A percentile compares a stretch with the other conserved stretches of the same genome.
Evolutionary conservation across 2,113 vertebrate species (phyloP).

Genomic region (Phaethornis superciliosus): DNA sequence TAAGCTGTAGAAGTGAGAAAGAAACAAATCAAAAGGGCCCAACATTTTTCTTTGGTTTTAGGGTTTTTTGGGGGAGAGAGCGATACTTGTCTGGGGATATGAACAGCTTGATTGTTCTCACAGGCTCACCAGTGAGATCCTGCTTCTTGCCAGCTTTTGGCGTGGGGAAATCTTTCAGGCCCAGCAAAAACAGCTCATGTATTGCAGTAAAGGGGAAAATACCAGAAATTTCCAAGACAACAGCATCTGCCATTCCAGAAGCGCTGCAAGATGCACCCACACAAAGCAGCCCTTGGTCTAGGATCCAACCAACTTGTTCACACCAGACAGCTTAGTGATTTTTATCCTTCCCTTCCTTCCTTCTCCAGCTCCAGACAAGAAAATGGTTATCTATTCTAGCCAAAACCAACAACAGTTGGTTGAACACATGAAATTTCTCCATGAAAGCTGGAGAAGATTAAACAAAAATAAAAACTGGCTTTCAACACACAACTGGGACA

Average conservation of each 20-base stretch:
- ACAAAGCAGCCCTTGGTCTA: background rate
- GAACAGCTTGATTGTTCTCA: background rate
- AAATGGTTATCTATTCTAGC: background rate
- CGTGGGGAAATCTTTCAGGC: background rate
- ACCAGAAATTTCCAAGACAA: background rate
- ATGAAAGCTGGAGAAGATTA: background rate
- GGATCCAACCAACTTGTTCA: background rate
- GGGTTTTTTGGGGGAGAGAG: background rate
- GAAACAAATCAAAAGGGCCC: background rate
- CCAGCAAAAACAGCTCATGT: background rate
- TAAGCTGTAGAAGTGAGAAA: constrained; percentile 80
- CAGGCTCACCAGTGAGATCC: background rate
- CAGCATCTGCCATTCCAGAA: background rate
- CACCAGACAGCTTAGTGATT: background rate
- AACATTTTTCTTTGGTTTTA: background rate
- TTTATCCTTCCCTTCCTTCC: background rate
- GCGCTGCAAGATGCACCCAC: background rate
- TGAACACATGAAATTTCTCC: background rate
- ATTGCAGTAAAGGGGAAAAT: background rate
- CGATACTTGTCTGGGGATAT: background rate
- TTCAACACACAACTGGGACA: background rate
- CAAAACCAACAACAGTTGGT: background rate
- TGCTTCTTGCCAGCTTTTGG: background rate
- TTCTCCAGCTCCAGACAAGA: background rate
- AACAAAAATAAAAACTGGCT: background rate